Evolutionary conservation across 2,113 vertebrate species (phyloP), one percentile per base, ranked within the genome.

Genomic region (Scatophagus argus): DNA sequence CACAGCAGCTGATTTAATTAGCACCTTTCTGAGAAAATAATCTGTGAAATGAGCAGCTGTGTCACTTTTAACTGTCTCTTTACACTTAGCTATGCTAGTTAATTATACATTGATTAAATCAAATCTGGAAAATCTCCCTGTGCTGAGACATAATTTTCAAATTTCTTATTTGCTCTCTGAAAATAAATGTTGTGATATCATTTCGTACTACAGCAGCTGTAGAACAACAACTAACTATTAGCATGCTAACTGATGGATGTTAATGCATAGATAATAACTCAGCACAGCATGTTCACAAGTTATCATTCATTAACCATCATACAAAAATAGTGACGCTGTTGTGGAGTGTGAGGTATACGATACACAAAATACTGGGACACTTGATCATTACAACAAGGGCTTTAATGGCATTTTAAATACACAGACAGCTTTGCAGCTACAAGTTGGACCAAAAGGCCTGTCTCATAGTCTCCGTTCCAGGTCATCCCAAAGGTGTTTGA

Each of bases 1-100:
- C 34, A 4, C 60, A 46, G 73, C 74, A 70, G 23, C 55, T 67
- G 36, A 88, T 82, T 70, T 77, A 36, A 83, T 85, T 68, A 68
- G 62, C 39, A 44, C 41, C 56, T 81, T 16, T 1, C 83, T 83
- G 47, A 69, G 38, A 69, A 70, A 60, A 69, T 47, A 64, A 75
- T 67, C n/a, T 38, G 72, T 36, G 44, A 44, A 29, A 62, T 41
- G 36, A 77, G 69, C 54, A 70, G 54, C 58, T 61, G 71, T 60
- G 65, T n/a, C n/a, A n/a, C n/a, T n/a, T n/a, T n/a, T n/a, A 58
- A 43, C 29, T 32, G 23, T 58, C 5, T 17, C 47, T 44, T 58
- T 60, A 54, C 47, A 23, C 8, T n/a, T n/a, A n/a, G n/a, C n/a
- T 8, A 31, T 17, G 2, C n/a, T n/a, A n/a, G n/a, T 27, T 25